Evolutionary conservation across 2,113 vertebrate species (phyloP).

Genomic region (Athene cunicularia): DNA sequence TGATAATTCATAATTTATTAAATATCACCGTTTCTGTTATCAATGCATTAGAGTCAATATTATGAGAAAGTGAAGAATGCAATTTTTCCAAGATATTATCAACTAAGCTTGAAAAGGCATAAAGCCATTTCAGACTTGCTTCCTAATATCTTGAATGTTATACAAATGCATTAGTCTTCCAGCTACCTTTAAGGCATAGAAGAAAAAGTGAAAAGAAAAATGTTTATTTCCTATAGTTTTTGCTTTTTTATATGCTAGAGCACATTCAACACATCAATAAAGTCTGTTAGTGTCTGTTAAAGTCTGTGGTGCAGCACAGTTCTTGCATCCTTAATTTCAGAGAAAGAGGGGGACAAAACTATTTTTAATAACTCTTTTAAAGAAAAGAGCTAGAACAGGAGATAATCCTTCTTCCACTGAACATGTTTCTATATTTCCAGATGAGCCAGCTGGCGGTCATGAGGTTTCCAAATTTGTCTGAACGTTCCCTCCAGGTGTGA

Average conservation of each 20-base stretch:
- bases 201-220: background rate
- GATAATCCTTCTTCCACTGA: background rate
- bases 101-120: background rate
- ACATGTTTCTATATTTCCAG: background rate
- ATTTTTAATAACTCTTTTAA: background rate
- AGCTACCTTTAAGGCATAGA: background rate
- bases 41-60: background rate
- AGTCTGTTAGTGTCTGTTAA: background rate
- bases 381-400: background rate
- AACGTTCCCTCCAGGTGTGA: background rate
- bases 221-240: background rate
- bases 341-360: background rate
- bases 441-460: background rate
- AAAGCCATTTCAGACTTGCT: background rate
- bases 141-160: background rate
- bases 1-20: background rate
- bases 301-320: background rate
- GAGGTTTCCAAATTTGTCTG: background rate
- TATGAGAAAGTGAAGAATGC: background rate
- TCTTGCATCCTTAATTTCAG: background rate
- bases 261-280: background rate
- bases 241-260: background rate
- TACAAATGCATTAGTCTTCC: background rate
- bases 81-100: background rate
- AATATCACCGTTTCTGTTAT: background rate